phyloP scores from a whole-genome alignment of 2,888 invertebrate genomes.

The Zeuzera pyrina region DNA sequence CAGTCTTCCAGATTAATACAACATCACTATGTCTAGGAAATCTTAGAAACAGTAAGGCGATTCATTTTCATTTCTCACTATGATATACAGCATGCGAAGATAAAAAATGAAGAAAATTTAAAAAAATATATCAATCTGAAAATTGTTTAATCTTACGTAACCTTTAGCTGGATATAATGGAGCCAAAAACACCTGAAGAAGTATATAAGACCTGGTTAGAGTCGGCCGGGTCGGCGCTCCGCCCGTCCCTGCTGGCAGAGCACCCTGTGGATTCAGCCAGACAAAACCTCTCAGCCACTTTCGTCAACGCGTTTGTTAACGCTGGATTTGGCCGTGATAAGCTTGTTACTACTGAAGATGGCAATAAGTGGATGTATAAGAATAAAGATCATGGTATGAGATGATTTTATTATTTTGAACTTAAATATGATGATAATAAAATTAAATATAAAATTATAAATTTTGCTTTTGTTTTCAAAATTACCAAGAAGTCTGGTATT shows the following conservation, averaged over 20 bases:
- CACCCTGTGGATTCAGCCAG: constrained; percentile 93
- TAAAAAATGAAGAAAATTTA: no score
- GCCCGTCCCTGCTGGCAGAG: constrained; percentile 81
- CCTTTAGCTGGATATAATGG: constrained; percentile 93
- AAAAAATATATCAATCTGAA: no score
- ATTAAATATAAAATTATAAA: no score
- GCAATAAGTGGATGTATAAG: constrained; percentile 92
- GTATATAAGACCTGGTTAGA: constrained; percentile 99
- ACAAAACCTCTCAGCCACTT: constrained; percentile 96
- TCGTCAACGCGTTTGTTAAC: constrained; percentile 99
- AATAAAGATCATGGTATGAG: constrained; percentile 96
- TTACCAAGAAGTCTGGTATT: no score
- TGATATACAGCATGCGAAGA: no score
- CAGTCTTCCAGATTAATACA: no score
- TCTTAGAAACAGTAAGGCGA: no score
- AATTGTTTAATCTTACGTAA: background rate
- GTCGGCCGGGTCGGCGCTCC: constrained; percentile 76
- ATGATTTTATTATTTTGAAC: no score
- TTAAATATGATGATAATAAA: no score
- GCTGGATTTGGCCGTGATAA: constrained; percentile 98
- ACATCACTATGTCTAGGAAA: no score
- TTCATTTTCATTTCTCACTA: no score
- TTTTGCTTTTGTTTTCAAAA: no score
- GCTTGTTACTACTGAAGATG: constrained; percentile 88
- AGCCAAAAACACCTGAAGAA: constrained; percentile 98